Base-by-base conservation (phyloP, 2,797 vertebrate species). In the Cheirogaleus major region DNA sequence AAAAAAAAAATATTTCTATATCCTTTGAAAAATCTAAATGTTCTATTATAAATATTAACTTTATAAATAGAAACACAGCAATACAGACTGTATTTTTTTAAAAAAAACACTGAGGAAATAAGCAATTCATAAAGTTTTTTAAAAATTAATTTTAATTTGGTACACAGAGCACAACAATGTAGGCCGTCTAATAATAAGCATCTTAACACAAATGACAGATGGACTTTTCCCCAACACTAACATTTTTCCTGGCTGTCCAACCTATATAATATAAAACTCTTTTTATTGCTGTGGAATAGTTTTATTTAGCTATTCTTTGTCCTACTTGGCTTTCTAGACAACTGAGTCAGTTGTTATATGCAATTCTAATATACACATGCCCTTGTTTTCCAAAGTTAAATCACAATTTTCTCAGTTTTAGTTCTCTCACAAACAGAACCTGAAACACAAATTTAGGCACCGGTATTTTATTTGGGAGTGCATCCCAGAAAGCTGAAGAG, bases 181-280 rank as follows among this genome's bases (percentile, higher is more conserved):
- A 81, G 67, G 59, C 73, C 18, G 4, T 41, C 70, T 89, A 85
- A 95, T 89, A 95, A 89, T 95, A 96, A 89, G 43, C 14, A 67
- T 59, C 72, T 92, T 92, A 80, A 89, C 59, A 96, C 48, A 89
- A 81, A 81, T 48, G 75, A 94, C 84, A 97, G 88, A 89, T 91
- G 92, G 65, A 41, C 59, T 63, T 75, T 89, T 27, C 43, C 61
- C 67, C 73, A 93, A 22, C 38, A 61, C 35, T 82, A 57, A 93
- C 75, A 59, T 57, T 79, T 30, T 88, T 97, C 15, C 63, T 91
- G 35, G 7, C 45, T 91, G 25, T 59, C 48, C 65, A 84, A 50
- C 23, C 90, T 95, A 91, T 8, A 15, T 59, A 63, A 95, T 38
- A 2, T 59, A 59, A 80, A 94, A 13, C 43, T 82, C 20, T 86